Conservation (phyloP, 2,113 vertebrate genomes). For the Pituophis catenifer region DNA sequence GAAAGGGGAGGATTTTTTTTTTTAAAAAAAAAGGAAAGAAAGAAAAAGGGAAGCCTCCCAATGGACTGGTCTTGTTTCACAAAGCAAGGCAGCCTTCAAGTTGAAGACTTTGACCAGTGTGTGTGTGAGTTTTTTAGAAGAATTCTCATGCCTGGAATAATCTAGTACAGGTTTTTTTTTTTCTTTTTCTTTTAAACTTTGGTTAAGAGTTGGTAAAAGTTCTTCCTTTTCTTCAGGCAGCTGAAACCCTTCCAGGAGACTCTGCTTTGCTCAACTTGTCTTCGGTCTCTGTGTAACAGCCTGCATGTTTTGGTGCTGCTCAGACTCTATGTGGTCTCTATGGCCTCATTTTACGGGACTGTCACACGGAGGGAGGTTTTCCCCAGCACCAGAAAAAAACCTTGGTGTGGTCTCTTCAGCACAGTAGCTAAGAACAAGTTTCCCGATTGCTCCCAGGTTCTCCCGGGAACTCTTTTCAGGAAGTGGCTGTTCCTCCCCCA, state of each 20-base stretch:
- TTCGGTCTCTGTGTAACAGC: slow-evolving; percentile 63
- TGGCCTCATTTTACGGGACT: slow-evolving; percentile 79
- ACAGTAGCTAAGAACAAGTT: slow-evolving; percentile 73
- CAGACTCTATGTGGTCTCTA: slow-evolving; percentile 76
- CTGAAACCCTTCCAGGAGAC: slow-evolving; percentile 60
- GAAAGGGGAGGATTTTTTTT: slow-evolving; percentile 48
- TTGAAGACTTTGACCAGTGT: slow-evolving; percentile 72
- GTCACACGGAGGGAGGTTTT: slow-evolving; percentile 76
- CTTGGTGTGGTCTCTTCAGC: slow-evolving; percentile 64
- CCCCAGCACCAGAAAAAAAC: slow-evolving; percentile 73
- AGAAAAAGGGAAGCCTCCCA: slow-evolving; percentile 64
- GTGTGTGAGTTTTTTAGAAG: slow-evolving; percentile 45
- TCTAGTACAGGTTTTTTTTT: slow-evolving; percentile 46
- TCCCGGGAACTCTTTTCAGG: slow-evolving; percentile 71
- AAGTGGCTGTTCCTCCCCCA: slow-evolving; percentile 60
- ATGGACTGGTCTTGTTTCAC: slow-evolving; percentile 53
- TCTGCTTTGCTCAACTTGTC: slow-evolving; percentile 54
- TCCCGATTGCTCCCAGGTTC: slow-evolving; percentile 60
- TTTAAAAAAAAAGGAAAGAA: slow-evolving; percentile 56
- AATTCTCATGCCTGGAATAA: slow-evolving; percentile 69
- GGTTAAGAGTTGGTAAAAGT: slow-evolving; percentile 64
- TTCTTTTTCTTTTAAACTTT: slow-evolving; percentile 57
- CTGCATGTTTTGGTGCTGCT: slow-evolving; percentile 69
- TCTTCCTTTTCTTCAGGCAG: slow-evolving; percentile 58
- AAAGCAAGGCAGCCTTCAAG: slow-evolving; percentile 67